A percentile compares a stretch with the other conserved stretches of the same genome.
Conservation (phyloP, 2,888 invertebrate genomes). For the Cerastis rubricosa region DNA sequence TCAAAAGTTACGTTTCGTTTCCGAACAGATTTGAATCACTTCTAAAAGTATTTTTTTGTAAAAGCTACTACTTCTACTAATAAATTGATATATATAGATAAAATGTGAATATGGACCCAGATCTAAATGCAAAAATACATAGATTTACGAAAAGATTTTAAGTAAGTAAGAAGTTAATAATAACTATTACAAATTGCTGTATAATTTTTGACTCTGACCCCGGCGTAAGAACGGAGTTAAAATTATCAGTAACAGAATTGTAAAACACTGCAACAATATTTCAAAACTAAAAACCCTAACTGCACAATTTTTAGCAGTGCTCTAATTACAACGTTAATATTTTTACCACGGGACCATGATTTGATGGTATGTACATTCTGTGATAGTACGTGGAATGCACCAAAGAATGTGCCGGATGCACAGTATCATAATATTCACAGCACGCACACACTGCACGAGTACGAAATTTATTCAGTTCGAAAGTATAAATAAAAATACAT, state of each 20-base stretch:
- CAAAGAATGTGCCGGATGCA: too few relatives aligned
- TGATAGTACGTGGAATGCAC: too few relatives aligned
- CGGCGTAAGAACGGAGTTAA: neutral
- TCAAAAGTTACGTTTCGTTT: slow-evolving; percentile 18
- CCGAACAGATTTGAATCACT: neutral
- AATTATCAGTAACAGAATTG: neutral
- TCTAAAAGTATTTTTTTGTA: neutral
- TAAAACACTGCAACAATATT: neutral
- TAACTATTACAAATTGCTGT: neutral
- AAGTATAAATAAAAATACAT: neutral
- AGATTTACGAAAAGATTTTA: neutral
- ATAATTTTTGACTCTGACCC: neutral
- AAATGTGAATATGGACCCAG: too few relatives aligned
- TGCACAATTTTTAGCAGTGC: neutral
- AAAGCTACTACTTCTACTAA: neutral
- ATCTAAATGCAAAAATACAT: neutral
- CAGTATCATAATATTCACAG: neutral
- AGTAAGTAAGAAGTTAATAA: too few relatives aligned
- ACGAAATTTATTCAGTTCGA: neutral
- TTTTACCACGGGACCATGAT: neutral
- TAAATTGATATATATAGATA: neutral
- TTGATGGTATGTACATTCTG: too few relatives aligned
- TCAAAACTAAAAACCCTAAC: neutral
- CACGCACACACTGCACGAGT: neutral
- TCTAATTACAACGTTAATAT: neutral